phyloP scores from a whole-genome alignment of 2,113 vertebrate genomes.

The Scolopax mira region DNA sequence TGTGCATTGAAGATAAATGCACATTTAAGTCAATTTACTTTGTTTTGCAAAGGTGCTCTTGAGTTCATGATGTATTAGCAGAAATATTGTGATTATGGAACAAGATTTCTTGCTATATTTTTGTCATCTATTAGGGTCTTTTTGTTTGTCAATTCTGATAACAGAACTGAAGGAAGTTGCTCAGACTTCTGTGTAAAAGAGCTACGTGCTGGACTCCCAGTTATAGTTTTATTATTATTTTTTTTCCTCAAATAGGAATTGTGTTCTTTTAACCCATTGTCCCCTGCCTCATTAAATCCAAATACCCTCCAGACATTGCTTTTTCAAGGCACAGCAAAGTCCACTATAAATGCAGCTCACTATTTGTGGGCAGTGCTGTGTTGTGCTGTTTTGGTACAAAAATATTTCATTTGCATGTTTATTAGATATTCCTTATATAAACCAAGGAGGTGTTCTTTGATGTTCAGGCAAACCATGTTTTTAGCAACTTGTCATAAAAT shows the following conservation, averaged over 20 bases:
- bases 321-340: conserved; percentile 54
- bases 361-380: not conserved
- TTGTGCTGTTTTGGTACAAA: conserved; percentile 22
- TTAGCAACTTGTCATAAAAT: conserved; percentile 25
- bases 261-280: conserved; percentile 61
- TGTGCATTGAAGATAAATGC: conserved; percentile 41
- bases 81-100: conserved; percentile 58
- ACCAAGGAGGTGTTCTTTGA: conserved; percentile 34
- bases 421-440: conserved; percentile 63
- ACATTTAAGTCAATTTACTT: conserved; percentile 8
- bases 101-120: conserved; percentile 28
- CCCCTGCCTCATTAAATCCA: conserved; percentile 40
- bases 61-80: conserved; percentile 46
- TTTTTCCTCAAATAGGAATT: conserved; percentile 7
- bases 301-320: conserved; percentile 48
- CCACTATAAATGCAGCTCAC: conserved; percentile 56
- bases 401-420: conserved; percentile 48
- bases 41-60: conserved; percentile 54
- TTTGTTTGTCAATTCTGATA: not conserved
- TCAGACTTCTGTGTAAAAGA: not conserved
- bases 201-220: not conserved
- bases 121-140: not conserved
- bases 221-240: not conserved
- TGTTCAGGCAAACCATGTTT: conserved; percentile 48
- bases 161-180: not conserved